Percentiles rank a stretch among this genome's conserved stretches.
Conservation (phyloP, 2,888 invertebrate genomes). For the Elmis aenea region DNA sequence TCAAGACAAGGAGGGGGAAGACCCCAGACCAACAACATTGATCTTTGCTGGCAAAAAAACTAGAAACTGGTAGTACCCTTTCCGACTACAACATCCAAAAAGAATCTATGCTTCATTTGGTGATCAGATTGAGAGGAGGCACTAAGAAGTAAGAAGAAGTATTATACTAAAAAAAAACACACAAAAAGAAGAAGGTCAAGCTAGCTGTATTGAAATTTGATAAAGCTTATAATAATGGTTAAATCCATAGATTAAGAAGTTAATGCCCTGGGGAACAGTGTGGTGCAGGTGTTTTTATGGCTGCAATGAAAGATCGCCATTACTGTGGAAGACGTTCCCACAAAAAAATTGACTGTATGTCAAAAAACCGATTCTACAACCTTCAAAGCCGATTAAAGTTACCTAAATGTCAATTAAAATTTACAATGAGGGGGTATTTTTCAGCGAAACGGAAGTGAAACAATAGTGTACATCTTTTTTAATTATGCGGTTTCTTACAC, state of each 20-base stretch:
- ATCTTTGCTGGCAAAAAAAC: slow-evolving; percentile 94
- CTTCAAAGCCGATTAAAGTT: too few species aligned
- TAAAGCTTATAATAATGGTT: slow-evolving; percentile 99
- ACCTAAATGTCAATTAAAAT: too few species aligned
- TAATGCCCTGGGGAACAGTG: slow-evolving; percentile 97
- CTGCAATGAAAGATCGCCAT: slow-evolving; percentile 97
- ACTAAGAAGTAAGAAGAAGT: slow-evolving; percentile 99
- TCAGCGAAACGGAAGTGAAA: too few species aligned
- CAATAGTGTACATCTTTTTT: too few species aligned
- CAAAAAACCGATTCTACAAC: too few species aligned
- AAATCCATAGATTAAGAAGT: slow-evolving; percentile 92
- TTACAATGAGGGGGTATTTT: too few species aligned
- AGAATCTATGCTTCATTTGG: slow-evolving; percentile 80
- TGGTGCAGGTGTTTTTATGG: slow-evolving; percentile 99
- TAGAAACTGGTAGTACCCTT: slow-evolving; percentile 95
- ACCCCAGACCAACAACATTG: slow-evolving; percentile 87
- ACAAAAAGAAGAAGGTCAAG: slow-evolving; percentile 99
- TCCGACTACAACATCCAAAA: too few species aligned
- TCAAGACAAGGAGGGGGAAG: slow-evolving; percentile 87
- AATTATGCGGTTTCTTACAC: too few species aligned
- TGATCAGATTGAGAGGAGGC: slow-evolving; percentile 87
- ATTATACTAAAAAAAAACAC: slow-evolving; percentile 99
- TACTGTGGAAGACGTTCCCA: slow-evolving; percentile 99
- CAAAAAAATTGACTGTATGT: too few species aligned
- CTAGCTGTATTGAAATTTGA: slow-evolving; percentile 97